Percentiles rank a stretch among this genome's conserved stretches.
phyloP scores from a whole-genome alignment of 1,140 invertebrate genomes.

The Macrocentrus cingulum region DNA sequence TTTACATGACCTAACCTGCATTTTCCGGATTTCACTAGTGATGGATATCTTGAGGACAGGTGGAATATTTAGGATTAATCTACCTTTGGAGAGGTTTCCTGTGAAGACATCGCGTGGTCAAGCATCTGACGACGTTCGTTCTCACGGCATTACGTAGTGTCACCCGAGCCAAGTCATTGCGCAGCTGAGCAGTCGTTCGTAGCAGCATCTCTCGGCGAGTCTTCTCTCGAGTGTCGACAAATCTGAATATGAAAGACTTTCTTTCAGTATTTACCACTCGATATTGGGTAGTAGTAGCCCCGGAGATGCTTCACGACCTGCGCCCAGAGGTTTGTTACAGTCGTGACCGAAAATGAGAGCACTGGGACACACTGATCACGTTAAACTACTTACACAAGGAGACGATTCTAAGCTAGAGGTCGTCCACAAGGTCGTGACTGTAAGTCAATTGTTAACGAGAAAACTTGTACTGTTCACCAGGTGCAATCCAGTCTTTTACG shows the following conservation, averaged over 20 bases:
- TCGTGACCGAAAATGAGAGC: no score
- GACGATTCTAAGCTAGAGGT: slow-evolving; percentile 18
- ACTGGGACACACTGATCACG: neutral
- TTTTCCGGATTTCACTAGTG: slow-evolving; percentile 14
- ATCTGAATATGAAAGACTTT: no score
- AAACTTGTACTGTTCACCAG: no score
- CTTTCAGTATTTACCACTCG: no score
- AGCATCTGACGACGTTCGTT: slow-evolving; percentile 62
- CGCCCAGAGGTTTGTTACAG: no score
- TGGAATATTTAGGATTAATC: no score
- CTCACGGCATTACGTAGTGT: slow-evolving; percentile 62
- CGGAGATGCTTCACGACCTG: neutral
- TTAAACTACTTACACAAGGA: neutral
- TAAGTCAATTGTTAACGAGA: no score
- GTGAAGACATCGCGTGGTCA: slow-evolving; percentile 64
- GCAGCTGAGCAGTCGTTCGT: slow-evolving; percentile 61
- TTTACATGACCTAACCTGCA: slow-evolving; percentile 4
- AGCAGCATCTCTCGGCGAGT: slow-evolving; percentile 31
- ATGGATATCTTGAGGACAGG: no score
- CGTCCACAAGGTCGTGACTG: slow-evolving; percentile 18
- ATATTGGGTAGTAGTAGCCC: no score
- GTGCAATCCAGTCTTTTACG: no score
- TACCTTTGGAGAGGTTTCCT: slow-evolving; percentile 67
- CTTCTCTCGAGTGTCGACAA: no score
- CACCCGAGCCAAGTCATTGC: slow-evolving; percentile 65